Evolutionary conservation across 92 coral and sea anemone species (phyloP).

Genomic region (Montipora capitata): DNA sequence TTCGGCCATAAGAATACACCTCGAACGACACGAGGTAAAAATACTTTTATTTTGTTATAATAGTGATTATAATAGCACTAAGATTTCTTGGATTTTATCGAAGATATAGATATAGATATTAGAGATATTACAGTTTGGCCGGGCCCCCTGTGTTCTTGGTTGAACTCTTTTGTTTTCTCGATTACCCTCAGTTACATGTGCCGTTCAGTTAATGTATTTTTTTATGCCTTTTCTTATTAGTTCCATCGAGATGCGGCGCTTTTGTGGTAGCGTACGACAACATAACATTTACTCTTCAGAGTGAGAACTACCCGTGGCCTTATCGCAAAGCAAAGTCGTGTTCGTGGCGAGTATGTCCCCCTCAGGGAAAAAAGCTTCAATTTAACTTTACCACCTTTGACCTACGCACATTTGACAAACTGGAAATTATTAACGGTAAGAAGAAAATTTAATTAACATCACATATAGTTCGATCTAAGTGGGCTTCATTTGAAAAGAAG

Average conservation of each 20-base stretch:
- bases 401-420: constrained; percentile 71
- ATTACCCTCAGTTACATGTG: too few species aligned
- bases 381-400: constrained; percentile 80
- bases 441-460: not conserved
- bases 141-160: too few species aligned
- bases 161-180: too few species aligned
- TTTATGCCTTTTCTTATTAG: constrained; percentile 37
- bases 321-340: constrained; percentile 88
- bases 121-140: too few species aligned
- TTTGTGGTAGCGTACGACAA: constrained; percentile 55
- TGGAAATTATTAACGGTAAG: constrained; percentile 91
- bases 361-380: constrained; percentile 74
- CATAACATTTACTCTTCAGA: constrained; percentile 51
- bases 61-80: too few species aligned
- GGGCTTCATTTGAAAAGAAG: too few species aligned
- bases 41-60: too few species aligned
- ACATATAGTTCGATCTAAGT: not conserved
- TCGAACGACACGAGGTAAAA: too few species aligned
- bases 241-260: constrained; percentile 82
- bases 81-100: too few species aligned
- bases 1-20: too few species aligned
- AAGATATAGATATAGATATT: too few species aligned
- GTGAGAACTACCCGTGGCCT: constrained; percentile 83
- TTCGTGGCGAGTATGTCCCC: constrained; percentile 96
- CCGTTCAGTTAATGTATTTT: too few species aligned